Evolutionary conservation across 2,113 vertebrate genomes (phyloP), one percentile per base, ranked within the genome.

Genomic region (Hyla sarda): DNA sequence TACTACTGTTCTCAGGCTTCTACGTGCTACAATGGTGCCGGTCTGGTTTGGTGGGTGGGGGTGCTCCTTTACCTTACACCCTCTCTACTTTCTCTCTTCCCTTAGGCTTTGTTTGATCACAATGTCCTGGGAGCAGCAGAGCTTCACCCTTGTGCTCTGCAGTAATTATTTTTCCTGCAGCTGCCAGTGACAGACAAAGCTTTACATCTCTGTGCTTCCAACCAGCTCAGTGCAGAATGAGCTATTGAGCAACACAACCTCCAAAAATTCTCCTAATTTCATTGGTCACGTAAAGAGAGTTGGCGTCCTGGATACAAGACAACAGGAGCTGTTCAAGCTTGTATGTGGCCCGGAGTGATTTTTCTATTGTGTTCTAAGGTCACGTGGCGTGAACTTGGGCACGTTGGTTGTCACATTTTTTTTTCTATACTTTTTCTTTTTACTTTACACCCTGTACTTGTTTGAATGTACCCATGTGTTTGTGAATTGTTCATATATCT

Each of bases 271-370:
- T 30, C 19, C 23, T 30, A 10, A 17, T 69, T 19, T 32, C 58
- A 85, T 56, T 69, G 48, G 62, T 78, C 58, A 19, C 12, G 9
- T 11, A 19, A 16, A 50, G n/a, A n/a, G n/a, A 32, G 41, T 3
- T 10, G 30, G 48, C 34, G 21, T 32, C 84, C 9, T 45, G 52
- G 65, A 72, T 19, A 86, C 60, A 60, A 65, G 23, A 54, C 67
- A 45, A 72, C 76, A n/a, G 14, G 76, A 79, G 60, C 32, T 80
- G 84, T 86, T 80, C 5, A 23, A 81, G 72, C 84, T 79, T 81
- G 76, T 34, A 14, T 1, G 19, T n/a, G 34, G 52, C 50, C 79
- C 50, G 75, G 75, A 58, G 84, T 30, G 25, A n/a, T 25, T 71
- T 41, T 56, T 77, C 58, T 28, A 45, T 74, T 81, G 76, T 80